A percentile compares a stretch with the other conserved stretches of the same genome.
Conservation (phyloP, 30 jellyfish, hydroid and myxozoan species). For the Rhopilema esculentum region DNA sequence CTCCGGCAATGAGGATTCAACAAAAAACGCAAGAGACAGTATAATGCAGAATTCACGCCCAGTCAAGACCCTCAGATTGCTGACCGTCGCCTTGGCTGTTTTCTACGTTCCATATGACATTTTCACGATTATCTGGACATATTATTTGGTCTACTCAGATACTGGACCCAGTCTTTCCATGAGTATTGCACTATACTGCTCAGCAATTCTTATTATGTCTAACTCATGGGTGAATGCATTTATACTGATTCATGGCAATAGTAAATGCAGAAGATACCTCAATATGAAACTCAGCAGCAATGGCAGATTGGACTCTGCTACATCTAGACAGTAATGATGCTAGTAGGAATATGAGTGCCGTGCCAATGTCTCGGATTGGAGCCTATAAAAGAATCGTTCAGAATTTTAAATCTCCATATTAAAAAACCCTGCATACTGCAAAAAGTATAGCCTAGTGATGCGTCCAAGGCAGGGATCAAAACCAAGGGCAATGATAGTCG, state of each 20-base stretch:
- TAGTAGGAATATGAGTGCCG: no score
- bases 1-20: not conserved
- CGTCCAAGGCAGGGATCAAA: no score
- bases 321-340: not conserved
- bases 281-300: not conserved
- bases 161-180: constrained; percentile 1
- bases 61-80: constrained; percentile 12
- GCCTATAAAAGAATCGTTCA: no score
- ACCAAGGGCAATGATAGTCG: no score
- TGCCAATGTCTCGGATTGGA: no score
- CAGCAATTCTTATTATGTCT: constrained; percentile 7
- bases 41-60: not conserved
- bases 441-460: no score
- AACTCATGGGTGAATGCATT: constrained; percentile 48
- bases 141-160: not conserved
- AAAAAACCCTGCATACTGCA: no score
- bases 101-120: constrained; percentile 29
- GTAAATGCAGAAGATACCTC: constrained; percentile 6
- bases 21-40: not conserved
- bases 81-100: not conserved
- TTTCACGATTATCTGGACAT: constrained; percentile 2
- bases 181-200: not conserved
- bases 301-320: not conserved
- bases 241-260: constrained; percentile 6
- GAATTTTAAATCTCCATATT: no score